Evolutionary conservation across 2,888 invertebrate genomes (phyloP).

Genomic region (Calephelis perditalis): DNA sequence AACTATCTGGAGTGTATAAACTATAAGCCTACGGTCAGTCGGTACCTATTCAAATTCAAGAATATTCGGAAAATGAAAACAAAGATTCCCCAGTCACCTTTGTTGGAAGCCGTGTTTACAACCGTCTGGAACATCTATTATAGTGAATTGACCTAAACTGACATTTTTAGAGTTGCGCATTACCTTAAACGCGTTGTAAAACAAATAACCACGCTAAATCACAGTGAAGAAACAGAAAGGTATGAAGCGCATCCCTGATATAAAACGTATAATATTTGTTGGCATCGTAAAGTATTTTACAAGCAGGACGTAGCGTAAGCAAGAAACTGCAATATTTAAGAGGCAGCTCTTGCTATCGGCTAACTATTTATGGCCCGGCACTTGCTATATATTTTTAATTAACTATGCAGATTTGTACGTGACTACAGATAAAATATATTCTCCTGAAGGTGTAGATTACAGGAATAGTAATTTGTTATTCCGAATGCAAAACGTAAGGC

Average conservation of each 20-base stretch:
- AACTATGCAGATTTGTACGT: slow-evolving; percentile 12
- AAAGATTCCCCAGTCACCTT: too few relatives aligned
- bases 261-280: slow-evolving; percentile 47
- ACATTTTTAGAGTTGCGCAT: not conserved
- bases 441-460: not conserved
- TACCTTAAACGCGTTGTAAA: not conserved
- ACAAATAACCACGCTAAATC: slow-evolving; percentile 6
- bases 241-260: slow-evolving; percentile 37
- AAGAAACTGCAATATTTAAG: slow-evolving; percentile 34
- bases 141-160: too few relatives aligned
- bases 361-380: slow-evolving; percentile 40
- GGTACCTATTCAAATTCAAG: too few relatives aligned
- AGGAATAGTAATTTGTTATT: not conserved
- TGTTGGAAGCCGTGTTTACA: too few relatives aligned
- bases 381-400: slow-evolving; percentile 34
- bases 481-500: not conserved
- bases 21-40: too few relatives aligned
- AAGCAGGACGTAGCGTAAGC: slow-evolving; percentile 24
- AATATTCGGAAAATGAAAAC: too few relatives aligned
- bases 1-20: too few relatives aligned
- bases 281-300: slow-evolving; percentile 51
- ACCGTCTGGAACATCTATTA: too few relatives aligned
- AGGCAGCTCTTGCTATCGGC: slow-evolving; percentile 41
- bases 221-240: slow-evolving; percentile 38
- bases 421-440: not conserved